Percentiles rank a stretch among this genome's conserved stretches.
These are phyloP conservation scores for Stegodyphus dumicola DNA, from an alignment of 1,140 invertebrate species.

Conservation along the genomic window DNA sequence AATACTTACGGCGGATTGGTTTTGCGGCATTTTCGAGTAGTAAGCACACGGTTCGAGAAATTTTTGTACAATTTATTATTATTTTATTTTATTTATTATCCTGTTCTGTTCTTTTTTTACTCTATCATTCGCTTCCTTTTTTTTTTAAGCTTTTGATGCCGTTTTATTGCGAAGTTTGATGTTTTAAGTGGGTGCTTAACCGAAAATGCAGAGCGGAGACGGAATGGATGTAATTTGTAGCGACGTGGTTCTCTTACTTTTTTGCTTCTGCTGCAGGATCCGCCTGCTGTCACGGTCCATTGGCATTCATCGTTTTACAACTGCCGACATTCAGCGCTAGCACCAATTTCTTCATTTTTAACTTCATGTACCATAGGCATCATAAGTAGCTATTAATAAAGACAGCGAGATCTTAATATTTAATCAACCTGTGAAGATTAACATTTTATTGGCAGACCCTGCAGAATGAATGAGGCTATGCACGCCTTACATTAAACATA, in stretches of 20 bases:
- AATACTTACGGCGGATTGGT: constrained; percentile 58
- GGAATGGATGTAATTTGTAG: constrained; percentile 14
- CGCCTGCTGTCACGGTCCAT: background rate
- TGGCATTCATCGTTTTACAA: no score
- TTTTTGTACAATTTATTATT: constrained; percentile 26
- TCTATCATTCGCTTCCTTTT: background rate
- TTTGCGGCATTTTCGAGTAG: constrained; percentile 59
- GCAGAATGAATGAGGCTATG: no score
- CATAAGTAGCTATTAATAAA: no score
- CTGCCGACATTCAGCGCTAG: no score
- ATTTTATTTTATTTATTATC: background rate
- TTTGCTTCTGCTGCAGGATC: background rate
- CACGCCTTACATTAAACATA: no score
- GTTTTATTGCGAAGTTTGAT: constrained; percentile 35
- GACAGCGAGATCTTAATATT: no score
- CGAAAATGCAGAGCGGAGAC: constrained; percentile 36
- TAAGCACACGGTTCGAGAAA: constrained; percentile 30
- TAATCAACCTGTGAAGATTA: no score
- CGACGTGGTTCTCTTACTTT: constrained; percentile 31
- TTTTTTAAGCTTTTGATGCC: background rate
- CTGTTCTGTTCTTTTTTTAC: constrained; percentile 10
- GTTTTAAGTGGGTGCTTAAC: constrained; percentile 38
- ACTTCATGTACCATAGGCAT: no score
- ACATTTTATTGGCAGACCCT: no score
- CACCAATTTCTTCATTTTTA: no score